Percentiles rank a stretch among this genome's conserved stretches.
phyloP scores from a whole-genome alignment of 1,140 invertebrate genomes.

The Pseudoatta argentina region DNA sequence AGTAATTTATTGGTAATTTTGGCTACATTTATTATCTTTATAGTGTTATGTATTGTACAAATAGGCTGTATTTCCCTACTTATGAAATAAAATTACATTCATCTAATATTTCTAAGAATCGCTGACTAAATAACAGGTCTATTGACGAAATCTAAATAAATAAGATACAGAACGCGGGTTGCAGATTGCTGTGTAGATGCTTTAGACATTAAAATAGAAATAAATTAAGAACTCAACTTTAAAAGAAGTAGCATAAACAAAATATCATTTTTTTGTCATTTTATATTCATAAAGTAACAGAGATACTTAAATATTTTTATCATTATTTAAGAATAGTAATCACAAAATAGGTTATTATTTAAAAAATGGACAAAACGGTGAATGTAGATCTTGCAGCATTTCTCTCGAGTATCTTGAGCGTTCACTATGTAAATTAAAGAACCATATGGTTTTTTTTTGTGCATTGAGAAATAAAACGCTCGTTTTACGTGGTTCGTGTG shows the following conservation, averaged over 20 bases:
- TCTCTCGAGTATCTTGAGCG: neutral
- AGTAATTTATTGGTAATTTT: too few relatives aligned
- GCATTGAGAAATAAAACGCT: conserved; percentile 19
- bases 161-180: too few relatives aligned
- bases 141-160: too few relatives aligned
- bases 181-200: too few relatives aligned
- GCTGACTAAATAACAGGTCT: too few relatives aligned
- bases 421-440: neutral
- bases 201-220: neutral
- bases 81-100: too few relatives aligned
- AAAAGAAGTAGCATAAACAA: neutral
- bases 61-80: too few relatives aligned
- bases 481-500: conserved; percentile 19
- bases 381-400: neutral
- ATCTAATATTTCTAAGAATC: too few relatives aligned
- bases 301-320: neutral
- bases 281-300: neutral
- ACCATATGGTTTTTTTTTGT: neutral
- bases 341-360: neutral
- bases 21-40: too few relatives aligned
- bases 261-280: neutral
- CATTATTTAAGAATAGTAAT: neutral
- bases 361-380: neutral
- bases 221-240: neutral
- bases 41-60: too few relatives aligned